Evolutionary conservation across 92 coral and sea anemone genomes (phyloP).

Genomic region (Palythoa grandiflora): DNA sequence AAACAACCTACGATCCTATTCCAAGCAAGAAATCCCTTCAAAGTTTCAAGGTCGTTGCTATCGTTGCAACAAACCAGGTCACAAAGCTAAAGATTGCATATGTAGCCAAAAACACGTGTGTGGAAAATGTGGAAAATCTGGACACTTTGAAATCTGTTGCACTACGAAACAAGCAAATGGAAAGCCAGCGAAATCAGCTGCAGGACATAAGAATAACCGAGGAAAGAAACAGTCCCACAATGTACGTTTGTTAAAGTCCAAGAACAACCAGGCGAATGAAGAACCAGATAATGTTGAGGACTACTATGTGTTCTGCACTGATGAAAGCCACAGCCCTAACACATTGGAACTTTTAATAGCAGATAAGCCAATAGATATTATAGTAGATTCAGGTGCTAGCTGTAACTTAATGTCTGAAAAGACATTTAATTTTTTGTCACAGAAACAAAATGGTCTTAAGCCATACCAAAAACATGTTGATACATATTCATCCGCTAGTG

Average conservation of each 20-base stretch:
- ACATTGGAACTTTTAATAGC: constrained; percentile 30
- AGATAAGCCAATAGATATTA: constrained; percentile 28
- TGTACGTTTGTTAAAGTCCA: constrained; percentile 1
- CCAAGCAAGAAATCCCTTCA: background rate
- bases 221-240: constrained; percentile 26
- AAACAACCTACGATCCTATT: background rate
- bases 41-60: background rate
- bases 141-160: constrained; percentile 37
- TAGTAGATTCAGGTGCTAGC: constrained; percentile 45
- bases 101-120: constrained; percentile 21
- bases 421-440: constrained; percentile 8
- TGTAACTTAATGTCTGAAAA: constrained; percentile 16
- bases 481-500: no score
- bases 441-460: constrained; percentile 1
- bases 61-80: constrained; percentile 59
- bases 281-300: constrained; percentile 23
- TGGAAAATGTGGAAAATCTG: constrained; percentile 48
- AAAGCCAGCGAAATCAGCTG: constrained; percentile 4
- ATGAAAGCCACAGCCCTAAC: constrained; percentile 10
- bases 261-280: constrained; percentile 5
- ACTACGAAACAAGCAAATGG: constrained; percentile 19
- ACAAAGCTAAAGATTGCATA: constrained; percentile 43
- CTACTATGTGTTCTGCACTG: constrained; percentile 23
- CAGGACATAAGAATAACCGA: background rate
- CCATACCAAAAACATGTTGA: background rate